Evolutionary conservation across 1,140 invertebrate species (phyloP).

Genomic region (Gonioctena quinquepunctata): DNA sequence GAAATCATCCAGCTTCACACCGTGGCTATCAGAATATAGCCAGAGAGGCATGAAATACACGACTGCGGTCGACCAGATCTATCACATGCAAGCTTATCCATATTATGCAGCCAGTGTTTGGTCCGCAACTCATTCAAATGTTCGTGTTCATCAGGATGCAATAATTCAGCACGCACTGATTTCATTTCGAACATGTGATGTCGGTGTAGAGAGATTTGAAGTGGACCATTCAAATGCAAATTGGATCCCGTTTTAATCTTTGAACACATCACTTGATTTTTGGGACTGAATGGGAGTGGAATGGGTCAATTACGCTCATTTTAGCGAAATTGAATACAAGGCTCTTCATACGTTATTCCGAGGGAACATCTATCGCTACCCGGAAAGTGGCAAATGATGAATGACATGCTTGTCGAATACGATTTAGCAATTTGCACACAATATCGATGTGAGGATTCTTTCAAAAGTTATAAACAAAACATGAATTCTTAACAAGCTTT

Average conservation of each 20-base stretch:
- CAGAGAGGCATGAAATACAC: not conserved
- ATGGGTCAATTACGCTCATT: no score
- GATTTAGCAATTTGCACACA: no score
- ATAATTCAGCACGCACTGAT: not conserved
- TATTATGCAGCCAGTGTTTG: not conserved
- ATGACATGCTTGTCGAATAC: no score
- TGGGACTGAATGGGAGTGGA: not conserved
- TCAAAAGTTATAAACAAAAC: no score
- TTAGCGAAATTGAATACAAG: no score
- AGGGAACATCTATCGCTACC: no score
- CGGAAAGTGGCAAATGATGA: no score
- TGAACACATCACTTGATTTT: not conserved
- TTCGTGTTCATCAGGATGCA: not conserved
- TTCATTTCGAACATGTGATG: not conserved
- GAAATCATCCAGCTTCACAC: not conserved
- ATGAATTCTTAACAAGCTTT: no score
- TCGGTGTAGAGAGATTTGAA: not conserved
- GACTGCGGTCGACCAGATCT: not conserved
- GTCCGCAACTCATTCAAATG: not conserved
- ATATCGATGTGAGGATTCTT: no score
- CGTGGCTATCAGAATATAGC: not conserved
- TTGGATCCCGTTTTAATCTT: not conserved
- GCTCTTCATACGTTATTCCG: no score
- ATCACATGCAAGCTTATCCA: not conserved
- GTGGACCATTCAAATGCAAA: not conserved